A percentile compares a stretch with the other conserved stretches of the same genome.
Evolutionary conservation across 2,113 vertebrate genomes (phyloP).

Genomic region (Alouatta palliata): DNA sequence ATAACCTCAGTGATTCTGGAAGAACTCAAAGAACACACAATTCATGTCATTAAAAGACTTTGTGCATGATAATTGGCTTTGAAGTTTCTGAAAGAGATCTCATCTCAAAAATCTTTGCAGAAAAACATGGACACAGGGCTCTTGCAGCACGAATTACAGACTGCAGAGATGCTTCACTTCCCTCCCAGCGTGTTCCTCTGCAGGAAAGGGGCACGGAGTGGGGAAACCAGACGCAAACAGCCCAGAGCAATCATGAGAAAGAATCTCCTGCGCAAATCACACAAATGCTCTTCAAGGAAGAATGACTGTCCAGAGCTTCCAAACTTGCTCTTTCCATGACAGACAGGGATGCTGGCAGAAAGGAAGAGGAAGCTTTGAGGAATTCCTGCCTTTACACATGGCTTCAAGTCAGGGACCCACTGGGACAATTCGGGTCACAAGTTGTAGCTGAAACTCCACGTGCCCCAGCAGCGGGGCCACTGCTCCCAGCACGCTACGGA

Average conservation of each 20-base stretch:
- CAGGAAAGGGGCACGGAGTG: background rate
- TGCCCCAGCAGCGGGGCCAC: background rate
- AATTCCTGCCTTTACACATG: background rate
- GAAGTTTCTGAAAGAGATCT: constrained; percentile 41
- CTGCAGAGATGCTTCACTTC: background rate
- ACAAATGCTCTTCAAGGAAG: background rate
- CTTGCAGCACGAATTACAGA: background rate
- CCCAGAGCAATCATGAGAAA: fast-evolving
- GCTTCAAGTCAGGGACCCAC: background rate
- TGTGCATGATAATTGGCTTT: background rate
- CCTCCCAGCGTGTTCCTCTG: background rate
- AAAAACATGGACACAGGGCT: background rate
- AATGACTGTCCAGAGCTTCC: background rate
- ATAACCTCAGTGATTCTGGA: background rate
- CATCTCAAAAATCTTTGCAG: background rate
- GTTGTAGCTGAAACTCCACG: background rate
- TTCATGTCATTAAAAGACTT: background rate
- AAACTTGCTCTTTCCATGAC: background rate
- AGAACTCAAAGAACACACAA: background rate
- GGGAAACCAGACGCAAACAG: background rate
- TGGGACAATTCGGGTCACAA: background rate
- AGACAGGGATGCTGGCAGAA: background rate
- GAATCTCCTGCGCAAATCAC: background rate
- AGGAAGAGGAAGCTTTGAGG: background rate
- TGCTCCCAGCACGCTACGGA: background rate